Percentiles rank a stretch among this genome's conserved stretches.
Conservation (phyloP, 2,113 vertebrate genomes). For the Eidolon helvum region DNA sequence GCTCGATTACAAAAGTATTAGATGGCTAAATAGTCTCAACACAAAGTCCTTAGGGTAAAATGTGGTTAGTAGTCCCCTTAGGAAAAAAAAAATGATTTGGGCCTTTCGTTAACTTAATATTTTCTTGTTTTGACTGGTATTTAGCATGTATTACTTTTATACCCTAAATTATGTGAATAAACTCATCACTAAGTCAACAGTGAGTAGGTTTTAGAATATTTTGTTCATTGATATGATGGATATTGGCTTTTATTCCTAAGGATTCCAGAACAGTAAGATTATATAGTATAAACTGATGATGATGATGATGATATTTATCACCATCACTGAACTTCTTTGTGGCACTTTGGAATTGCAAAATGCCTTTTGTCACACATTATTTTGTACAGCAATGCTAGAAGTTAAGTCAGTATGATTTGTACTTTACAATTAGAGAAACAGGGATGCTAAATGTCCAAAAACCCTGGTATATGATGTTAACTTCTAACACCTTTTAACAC, state of each 20-base stretch:
- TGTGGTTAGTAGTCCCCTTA: background rate
- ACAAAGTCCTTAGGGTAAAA: background rate
- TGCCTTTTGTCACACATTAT: background rate
- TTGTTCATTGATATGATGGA: background rate
- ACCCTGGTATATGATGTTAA: background rate
- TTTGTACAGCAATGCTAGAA: background rate
- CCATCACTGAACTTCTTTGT: background rate
- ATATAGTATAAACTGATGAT: constrained; percentile 14
- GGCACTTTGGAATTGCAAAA: background rate
- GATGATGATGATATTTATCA: background rate
- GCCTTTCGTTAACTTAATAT: background rate
- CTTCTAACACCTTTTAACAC: background rate
- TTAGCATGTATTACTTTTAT: background rate
- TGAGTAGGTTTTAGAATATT: constrained; percentile 58
- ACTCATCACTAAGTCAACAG: background rate
- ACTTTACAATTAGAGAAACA: background rate
- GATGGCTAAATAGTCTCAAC: background rate
- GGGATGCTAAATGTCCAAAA: background rate
- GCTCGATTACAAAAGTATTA: background rate
- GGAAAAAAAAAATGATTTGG: background rate
- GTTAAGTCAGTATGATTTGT: background rate
- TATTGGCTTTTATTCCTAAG: background rate
- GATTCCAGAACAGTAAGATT: background rate
- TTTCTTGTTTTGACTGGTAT: background rate
- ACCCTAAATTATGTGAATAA: background rate